Base-by-base conservation (phyloP, 2,888 invertebrate genomes). In the Nipponacmea schrenckii region DNA sequence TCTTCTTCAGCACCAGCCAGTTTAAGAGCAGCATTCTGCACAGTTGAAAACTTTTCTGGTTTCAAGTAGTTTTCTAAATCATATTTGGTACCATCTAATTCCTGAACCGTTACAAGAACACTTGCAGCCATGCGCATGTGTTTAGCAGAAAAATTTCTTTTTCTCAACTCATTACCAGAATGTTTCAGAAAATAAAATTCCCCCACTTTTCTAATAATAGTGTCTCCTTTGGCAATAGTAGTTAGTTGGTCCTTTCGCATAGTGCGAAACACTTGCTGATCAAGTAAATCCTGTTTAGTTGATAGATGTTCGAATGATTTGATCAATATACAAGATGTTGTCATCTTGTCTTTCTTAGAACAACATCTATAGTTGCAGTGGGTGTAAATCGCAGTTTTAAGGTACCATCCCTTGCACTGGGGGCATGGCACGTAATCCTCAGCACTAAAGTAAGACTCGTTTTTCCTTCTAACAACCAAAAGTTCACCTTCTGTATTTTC, bases 111-210 rank as follows among this genome's bases (percentile, higher is more conserved):
- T 50, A 50, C 5, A 50, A 50, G 50, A n/a, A 50, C 4, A 20
- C n/a, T n/a, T 7, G 50, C 50, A 17, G 50, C 14, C 48, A 48
- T 48, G 48, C n/a, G 15, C 48, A 48, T 48, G 48, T 48, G 48
- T 17, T 48, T 48, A 48, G 50, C 50, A 5, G 4, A 17, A 50
- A 50, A 50, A 50, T 50, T 50, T 50, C 50, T 50, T 48, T 17
- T 15, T n/a, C 48, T 48, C 48, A 48, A 48, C 15, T n/a, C 17
- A 48, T 48, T 48, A 5, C 48, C 17, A 17, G 3, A 48, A 48
- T 48, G 48, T n/a, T 48, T 48, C n/a, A 48, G 48, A 48, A 17
- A 48, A n/a, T 48, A 48, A n/a, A 48, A 48, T 48, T 48, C 48
- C 48, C 48, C 48, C 3, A 48, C 48, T 48, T n/a, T 15, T 17